Evolutionary conservation across 1,140 invertebrate genomes (phyloP).

Genomic region (Scaptomyza graminum): DNA sequence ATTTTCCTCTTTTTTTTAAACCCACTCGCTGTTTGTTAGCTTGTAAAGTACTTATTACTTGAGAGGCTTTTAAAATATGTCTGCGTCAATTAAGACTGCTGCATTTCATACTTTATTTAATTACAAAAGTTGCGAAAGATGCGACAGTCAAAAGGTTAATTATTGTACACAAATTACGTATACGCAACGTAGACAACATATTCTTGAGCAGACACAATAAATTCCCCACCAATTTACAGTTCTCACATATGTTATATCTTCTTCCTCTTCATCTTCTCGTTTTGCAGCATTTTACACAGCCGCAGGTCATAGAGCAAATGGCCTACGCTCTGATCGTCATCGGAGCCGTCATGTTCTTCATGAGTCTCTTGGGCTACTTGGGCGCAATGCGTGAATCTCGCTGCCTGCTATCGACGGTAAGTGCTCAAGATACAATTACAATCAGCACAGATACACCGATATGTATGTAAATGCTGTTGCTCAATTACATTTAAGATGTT

Average conservation of each 20-base stretch:
- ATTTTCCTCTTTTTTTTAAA: background rate
- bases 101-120: constrained; percentile 54
- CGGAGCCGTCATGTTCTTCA: constrained; percentile 91
- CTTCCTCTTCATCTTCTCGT: constrained; percentile 46
- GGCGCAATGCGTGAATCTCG: constrained; percentile 93
- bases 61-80: constrained; percentile 16
- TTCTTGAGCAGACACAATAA: constrained; percentile 6
- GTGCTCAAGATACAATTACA: constrained; percentile 72
- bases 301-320: constrained; percentile 87
- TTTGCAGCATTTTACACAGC: constrained; percentile 86
- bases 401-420: constrained; percentile 91
- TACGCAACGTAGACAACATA: constrained; percentile 43
- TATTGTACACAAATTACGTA: constrained; percentile 50
- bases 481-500: constrained; percentile 25
- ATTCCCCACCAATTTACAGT: constrained; percentile 7
- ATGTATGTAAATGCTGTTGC: constrained; percentile 3
- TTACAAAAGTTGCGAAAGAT: constrained; percentile 50
- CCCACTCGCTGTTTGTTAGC: constrained; percentile 9
- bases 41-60: background rate
- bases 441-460: constrained; percentile 1
- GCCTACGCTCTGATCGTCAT: constrained; percentile 91
- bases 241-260: constrained; percentile 13
- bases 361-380: constrained; percentile 94
- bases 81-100: constrained; percentile 45
- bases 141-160: constrained; percentile 68